These are phyloP conservation scores for Hemibagrus wyckioides DNA, from an alignment of 2,113 vertebrate genomes.

Conservation along the genomic window DNA sequence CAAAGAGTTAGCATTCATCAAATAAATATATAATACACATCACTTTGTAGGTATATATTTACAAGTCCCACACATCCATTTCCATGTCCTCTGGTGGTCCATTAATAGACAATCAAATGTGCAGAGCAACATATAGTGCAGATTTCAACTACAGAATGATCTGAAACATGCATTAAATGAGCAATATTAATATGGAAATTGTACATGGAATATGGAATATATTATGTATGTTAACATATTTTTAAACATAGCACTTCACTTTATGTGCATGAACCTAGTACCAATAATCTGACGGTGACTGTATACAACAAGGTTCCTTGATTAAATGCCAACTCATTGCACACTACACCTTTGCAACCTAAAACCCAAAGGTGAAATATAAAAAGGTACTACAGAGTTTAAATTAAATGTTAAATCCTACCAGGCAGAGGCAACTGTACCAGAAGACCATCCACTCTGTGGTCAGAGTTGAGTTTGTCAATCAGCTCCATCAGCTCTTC, in stretches of 20 bases:
- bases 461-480: slow-evolving; percentile 84
- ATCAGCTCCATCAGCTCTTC: slow-evolving; percentile 90
- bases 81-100: neutral
- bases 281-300: neutral
- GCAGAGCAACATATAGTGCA: neutral
- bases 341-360: neutral
- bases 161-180: neutral
- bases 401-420: slow-evolving; percentile 54
- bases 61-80: neutral
- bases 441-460: slow-evolving; percentile 86
- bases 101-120: neutral
- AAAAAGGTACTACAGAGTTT: neutral
- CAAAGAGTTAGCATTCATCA: neutral
- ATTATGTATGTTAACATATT: no score
- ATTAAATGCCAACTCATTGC: neutral
- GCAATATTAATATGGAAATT: neutral
- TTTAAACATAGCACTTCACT: neutral
- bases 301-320: neutral
- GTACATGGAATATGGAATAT: no score
- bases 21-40: neutral
- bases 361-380: neutral
- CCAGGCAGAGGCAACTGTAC: slow-evolving; percentile 96
- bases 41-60: neutral
- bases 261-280: neutral
- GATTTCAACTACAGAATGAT: neutral